Conservation (phyloP, 2,888 invertebrate genomes). For the Spatulosminthurus flaviceps region DNA sequence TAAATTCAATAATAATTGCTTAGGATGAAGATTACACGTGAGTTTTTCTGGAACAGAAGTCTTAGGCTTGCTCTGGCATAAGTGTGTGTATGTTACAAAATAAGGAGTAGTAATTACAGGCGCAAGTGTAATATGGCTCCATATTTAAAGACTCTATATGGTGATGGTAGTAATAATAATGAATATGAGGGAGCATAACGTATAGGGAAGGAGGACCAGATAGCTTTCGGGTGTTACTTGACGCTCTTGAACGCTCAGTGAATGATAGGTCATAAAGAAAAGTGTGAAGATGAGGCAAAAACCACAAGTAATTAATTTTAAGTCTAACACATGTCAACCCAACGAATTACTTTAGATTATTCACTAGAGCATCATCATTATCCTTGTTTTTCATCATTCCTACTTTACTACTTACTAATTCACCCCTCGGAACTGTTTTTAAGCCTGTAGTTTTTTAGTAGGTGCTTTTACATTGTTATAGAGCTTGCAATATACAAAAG, state of each 20-base stretch:
- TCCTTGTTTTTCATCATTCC: not conserved
- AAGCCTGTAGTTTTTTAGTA: not conserved
- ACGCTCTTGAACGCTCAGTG: slow-evolving; percentile 37
- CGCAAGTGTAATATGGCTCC: not conserved
- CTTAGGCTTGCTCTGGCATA: too few species aligned
- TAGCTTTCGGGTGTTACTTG: slow-evolving; percentile 48
- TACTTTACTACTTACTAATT: not conserved
- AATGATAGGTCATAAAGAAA: slow-evolving; percentile 46
- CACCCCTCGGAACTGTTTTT: not conserved
- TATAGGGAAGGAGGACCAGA: slow-evolving; percentile 1
- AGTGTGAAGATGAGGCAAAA: slow-evolving; percentile 35
- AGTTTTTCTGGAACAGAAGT: too few species aligned
- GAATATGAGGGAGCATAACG: too few species aligned
- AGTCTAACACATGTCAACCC: slow-evolving; percentile 27
- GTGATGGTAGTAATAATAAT: too few species aligned
- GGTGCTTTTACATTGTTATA: too few species aligned
- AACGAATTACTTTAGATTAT: slow-evolving; percentile 14
- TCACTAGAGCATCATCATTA: slow-evolving; percentile 24
- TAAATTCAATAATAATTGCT: too few species aligned
- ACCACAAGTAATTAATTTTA: slow-evolving; percentile 32
- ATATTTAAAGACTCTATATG: not conserved
- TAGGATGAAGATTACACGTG: too few species aligned
- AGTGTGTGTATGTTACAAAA: too few species aligned
- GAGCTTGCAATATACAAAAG: too few species aligned
- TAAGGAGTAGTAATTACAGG: too few species aligned